Evolutionary conservation across 2,113 vertebrate genomes (phyloP).

Genomic region (Hippotragus niger): DNA sequence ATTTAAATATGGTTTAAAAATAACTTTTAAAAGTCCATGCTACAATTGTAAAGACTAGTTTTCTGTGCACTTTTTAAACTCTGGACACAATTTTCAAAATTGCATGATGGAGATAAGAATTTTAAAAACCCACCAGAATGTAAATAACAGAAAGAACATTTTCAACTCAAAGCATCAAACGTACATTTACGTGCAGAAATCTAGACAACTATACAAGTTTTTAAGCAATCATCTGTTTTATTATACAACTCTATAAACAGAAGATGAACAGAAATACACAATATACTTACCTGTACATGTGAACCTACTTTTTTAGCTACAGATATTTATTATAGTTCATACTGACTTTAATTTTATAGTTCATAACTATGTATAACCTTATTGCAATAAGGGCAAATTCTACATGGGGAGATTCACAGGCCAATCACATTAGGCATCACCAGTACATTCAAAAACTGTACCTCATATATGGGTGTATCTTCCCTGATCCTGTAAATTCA

Average conservation of each 20-base stretch:
- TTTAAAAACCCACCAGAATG: constrained; percentile 79
- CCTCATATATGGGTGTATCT: constrained; percentile 78
- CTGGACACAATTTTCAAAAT: constrained; percentile 78
- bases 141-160: constrained; percentile 79
- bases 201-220: constrained; percentile 95
- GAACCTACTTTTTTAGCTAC: constrained; percentile 87
- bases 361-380: constrained; percentile 91
- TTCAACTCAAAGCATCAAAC: constrained; percentile 85
- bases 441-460: constrained; percentile 89
- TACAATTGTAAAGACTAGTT: constrained; percentile 77
- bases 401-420: constrained; percentile 83
- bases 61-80: constrained; percentile 79
- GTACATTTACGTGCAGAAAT: constrained; percentile 91
- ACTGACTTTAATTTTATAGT: constrained; percentile 87
- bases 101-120: constrained; percentile 80
- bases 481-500: constrained; percentile 82
- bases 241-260: constrained; percentile 95
- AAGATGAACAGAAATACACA: constrained; percentile 91
- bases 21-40: constrained; percentile 78
- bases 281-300: constrained; percentile 95
- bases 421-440: constrained; percentile 78
- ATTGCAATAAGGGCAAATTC: constrained; percentile 91
- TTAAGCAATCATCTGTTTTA: constrained; percentile 93
- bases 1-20: constrained; percentile 74
- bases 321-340: constrained; percentile 84